These are phyloP conservation scores for Nanorana parkeri DNA, from an alignment of 2,113 vertebrate species.

Conservation along the genomic window DNA sequence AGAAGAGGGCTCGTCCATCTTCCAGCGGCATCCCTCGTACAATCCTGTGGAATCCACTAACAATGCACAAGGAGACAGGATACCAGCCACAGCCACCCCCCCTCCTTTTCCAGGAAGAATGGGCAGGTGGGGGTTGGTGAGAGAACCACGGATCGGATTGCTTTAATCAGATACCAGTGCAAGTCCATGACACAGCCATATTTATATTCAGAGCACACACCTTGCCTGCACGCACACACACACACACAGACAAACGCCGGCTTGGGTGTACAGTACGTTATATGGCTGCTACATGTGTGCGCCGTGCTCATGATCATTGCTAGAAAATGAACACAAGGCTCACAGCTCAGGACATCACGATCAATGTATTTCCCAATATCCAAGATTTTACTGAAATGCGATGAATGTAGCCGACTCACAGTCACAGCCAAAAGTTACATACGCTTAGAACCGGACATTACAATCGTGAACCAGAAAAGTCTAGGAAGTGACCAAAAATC, in stretches of 20 bases:
- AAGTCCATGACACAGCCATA: constrained; percentile 51
- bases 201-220: constrained; percentile 52
- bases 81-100: constrained; percentile 22
- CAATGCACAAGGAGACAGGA: constrained; percentile 43
- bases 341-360: background rate
- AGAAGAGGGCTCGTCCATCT: background rate
- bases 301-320: background rate
- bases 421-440: too few relatives aligned
- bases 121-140: constrained; percentile 54
- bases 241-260: background rate
- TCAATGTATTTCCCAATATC: background rate
- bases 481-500: too few relatives aligned
- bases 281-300: background rate
- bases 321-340: background rate
- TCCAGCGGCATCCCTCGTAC: background rate
- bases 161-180: constrained; percentile 49
- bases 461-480: too few relatives aligned
- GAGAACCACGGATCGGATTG: constrained; percentile 13
- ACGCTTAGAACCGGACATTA: too few relatives aligned
- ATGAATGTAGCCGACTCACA: too few relatives aligned
- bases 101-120: constrained; percentile 56
- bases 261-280: background rate
- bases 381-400: too few relatives aligned
- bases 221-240: constrained; percentile 19
- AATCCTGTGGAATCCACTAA: constrained; percentile 27